phyloP scores from a whole-genome alignment of 2,797 vertebrate species.

The Poeciliopsis presidionis region DNA sequence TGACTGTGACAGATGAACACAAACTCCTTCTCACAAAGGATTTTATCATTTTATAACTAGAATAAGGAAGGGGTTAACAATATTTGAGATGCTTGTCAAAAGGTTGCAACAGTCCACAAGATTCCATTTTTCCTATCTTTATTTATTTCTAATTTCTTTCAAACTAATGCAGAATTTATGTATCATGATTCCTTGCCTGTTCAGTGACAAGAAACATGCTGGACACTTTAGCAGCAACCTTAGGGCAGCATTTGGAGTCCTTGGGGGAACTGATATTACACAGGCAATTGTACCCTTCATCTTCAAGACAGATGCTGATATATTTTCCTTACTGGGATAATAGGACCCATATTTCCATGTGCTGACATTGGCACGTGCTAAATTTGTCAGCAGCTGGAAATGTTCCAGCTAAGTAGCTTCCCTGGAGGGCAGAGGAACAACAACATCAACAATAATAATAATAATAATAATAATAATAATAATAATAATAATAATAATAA shows the following conservation, averaged over 20 bases:
- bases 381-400: constrained; percentile 61
- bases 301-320: constrained; percentile 62
- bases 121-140: constrained; percentile 15
- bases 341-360: constrained; percentile 69
- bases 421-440: constrained; percentile 38
- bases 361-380: constrained; percentile 59
- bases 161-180: constrained; percentile 50
- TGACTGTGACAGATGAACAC: constrained; percentile 19
- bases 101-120: constrained; percentile 20
- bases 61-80: constrained; percentile 21
- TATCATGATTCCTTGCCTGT: constrained; percentile 37
- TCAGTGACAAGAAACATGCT: constrained; percentile 54
- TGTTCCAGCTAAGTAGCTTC: constrained; percentile 59
- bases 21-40: constrained; percentile 33
- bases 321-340: constrained; percentile 70
- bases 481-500: constrained; percentile 25
- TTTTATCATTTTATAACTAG: constrained; percentile 9
- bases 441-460: constrained; percentile 42
- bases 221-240: constrained; percentile 54
- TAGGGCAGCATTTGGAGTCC: constrained; percentile 56
- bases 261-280: constrained; percentile 59
- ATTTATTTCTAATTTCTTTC: constrained; percentile 34
- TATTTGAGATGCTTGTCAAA: constrained; percentile 31
- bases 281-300: constrained; percentile 67
- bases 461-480: constrained; percentile 36